Base-by-base conservation (phyloP, 2,888 invertebrate species). In the Clepsis dumicolana region DNA sequence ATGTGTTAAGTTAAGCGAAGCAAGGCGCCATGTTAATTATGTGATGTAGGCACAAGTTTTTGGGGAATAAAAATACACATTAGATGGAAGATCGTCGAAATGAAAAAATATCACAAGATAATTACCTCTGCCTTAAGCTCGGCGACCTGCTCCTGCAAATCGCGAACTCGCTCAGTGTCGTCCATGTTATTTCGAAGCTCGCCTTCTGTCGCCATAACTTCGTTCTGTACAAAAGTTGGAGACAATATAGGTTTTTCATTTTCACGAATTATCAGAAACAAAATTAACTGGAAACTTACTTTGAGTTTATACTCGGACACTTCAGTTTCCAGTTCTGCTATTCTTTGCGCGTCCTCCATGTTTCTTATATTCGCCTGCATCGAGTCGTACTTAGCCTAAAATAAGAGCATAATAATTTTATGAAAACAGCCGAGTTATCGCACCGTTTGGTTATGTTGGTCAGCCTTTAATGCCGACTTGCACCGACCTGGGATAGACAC, bases 291-390 rank as follows among this genome's bases (percentile, higher is more conserved):
- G 16, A 24, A 50, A 50, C 79, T 80, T 84, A 97, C 98, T 95
- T 98, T 98, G 74, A 98, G 95, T 91, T 99, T 99, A 75, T 98
- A 95, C 81, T 98, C 96, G 8, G 99, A 98, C 70, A 99, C 97
- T 91, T 98, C 98, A 78, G 98, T 98, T 74, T 97, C 97, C 25
- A 99, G 94, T 87, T 99, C 99, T 2, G 98, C 99, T 71, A 99
- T 96, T 70, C 96, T 95, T 90, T 99, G 99, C 68, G 98, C 97
- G 81, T 98, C 98, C 85, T 99, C 99, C 69, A 99, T 98, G 81
- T 99, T 98, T 75, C 97, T 96, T 72, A 99, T 98, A 79, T 98
- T 95, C 0, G 97, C 97, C 95, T 98, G 97, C 97, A 99, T 98
- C 27, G 96, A 94, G 79, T 98, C 98, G 82, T 98, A 98, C 87